Percentiles rank a stretch among this genome's conserved stretches.
Conservation (phyloP, 2,888 invertebrate genomes). For the Ophion ellenae region DNA sequence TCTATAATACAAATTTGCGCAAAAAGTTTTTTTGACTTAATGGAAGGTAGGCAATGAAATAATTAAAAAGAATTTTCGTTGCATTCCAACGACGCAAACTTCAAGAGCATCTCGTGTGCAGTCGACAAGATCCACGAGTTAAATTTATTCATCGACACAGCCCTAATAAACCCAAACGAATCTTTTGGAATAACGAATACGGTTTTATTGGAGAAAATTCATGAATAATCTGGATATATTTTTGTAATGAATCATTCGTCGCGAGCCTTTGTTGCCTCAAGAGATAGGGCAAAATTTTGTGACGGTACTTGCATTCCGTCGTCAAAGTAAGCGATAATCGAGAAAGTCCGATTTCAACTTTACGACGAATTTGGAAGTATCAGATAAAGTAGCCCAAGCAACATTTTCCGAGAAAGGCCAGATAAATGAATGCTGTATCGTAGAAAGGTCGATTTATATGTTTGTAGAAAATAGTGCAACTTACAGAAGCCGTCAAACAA, state of each 20-base stretch:
- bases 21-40: too few relatives aligned
- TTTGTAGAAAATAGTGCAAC: not conserved
- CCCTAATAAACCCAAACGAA: not conserved
- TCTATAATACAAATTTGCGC: too few relatives aligned
- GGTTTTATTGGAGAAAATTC: not conserved
- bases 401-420: not conserved
- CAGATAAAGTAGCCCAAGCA: not conserved
- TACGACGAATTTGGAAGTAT: conserved; percentile 1
- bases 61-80: too few relatives aligned
- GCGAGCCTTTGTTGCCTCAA: not conserved
- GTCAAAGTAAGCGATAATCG: conserved; percentile 12
- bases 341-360: not conserved
- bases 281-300: not conserved
- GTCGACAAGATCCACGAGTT: too few relatives aligned
- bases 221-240: not conserved
- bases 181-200: not conserved
- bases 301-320: not conserved
- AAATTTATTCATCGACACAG: not conserved
- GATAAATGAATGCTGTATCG: not conserved
- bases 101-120: too few relatives aligned
- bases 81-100: too few relatives aligned
- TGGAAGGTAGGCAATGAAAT: too few relatives aligned
- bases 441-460: not conserved
- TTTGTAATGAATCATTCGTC: conserved; percentile 12
- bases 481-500: not conserved